Evolutionary conservation across 2,888 invertebrate genomes (phyloP).

Genomic region (Drosophila fulvimacula): DNA sequence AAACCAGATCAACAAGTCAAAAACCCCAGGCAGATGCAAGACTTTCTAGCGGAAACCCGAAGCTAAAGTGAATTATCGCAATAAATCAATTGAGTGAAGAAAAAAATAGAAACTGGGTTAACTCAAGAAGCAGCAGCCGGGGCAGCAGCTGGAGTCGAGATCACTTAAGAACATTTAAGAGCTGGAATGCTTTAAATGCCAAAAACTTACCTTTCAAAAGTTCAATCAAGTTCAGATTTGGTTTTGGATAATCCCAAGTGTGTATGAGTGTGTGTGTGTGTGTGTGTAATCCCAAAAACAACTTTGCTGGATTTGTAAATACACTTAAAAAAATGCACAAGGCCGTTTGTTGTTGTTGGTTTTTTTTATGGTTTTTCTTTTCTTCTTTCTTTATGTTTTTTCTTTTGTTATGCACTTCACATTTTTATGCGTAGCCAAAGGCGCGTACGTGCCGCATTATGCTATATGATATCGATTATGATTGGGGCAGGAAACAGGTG

Average conservation of each 20-base stretch:
- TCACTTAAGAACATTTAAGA: constrained; percentile 28
- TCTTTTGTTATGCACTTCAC: constrained; percentile 67
- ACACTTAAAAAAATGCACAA: constrained; percentile 52
- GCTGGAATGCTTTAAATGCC: constrained; percentile 23
- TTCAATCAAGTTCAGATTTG: constrained; percentile 33
- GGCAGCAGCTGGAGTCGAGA: constrained; percentile 13
- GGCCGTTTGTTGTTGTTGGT: constrained; percentile 46
- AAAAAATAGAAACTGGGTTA: constrained; percentile 34
- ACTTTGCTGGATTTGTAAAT: constrained; percentile 54
- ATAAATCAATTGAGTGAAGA: constrained; percentile 50
- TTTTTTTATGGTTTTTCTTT: constrained; percentile 30
- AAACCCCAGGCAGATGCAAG: constrained; percentile 5
- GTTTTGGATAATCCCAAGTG: constrained; percentile 49
- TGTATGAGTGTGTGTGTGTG: constrained; percentile 18
- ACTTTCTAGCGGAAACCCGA: constrained; percentile 58
- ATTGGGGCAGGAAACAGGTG: constrained; percentile 72
- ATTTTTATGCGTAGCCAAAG: constrained; percentile 71
- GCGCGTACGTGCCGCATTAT: constrained; percentile 69
- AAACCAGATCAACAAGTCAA: constrained; percentile 38
- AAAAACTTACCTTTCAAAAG: constrained; percentile 58
- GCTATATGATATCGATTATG: constrained; percentile 10
- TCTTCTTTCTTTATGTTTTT: constrained; percentile 20
- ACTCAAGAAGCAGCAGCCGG: constrained; percentile 2
- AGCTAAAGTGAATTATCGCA: constrained; percentile 46
- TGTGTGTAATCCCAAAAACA: constrained; percentile 64